Evolutionary conservation across 2,888 invertebrate genomes (phyloP).

Genomic region (Oscheius sp.): DNA sequence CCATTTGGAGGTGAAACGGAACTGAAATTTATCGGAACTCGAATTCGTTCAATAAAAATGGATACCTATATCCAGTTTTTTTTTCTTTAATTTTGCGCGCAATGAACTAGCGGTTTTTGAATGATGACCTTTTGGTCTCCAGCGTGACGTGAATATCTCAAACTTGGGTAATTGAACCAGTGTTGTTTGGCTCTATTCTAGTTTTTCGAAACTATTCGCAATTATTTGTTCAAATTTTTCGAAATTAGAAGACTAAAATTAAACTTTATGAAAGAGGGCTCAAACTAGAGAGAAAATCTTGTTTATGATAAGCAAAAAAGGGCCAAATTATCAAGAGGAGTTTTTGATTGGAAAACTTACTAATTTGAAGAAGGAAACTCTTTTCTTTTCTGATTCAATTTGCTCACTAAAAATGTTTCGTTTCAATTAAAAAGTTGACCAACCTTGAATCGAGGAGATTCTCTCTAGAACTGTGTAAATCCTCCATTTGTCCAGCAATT

Average conservation of each 20-base stretch:
- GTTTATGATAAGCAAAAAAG: too few species aligned
- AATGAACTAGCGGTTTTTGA: too few species aligned
- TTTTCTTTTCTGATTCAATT: not conserved
- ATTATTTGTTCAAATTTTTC: not conserved
- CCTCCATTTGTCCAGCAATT: not conserved
- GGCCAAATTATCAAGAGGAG: too few species aligned
- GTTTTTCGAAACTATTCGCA: not conserved
- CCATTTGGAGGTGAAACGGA: not conserved
- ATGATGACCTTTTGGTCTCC: too few species aligned
- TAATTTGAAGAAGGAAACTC: constrained; percentile 4
- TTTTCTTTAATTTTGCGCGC: not conserved
- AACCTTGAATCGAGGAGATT: not conserved
- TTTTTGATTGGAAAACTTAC: not conserved
- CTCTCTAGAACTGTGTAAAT: constrained; percentile 4
- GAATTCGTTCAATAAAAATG: too few species aligned
- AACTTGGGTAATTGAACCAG: not conserved
- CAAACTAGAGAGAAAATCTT: not conserved
- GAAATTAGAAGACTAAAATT: not conserved
- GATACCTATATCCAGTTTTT: not conserved
- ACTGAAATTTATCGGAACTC: not conserved
- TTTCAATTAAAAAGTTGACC: not conserved
- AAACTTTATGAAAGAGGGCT: not conserved
- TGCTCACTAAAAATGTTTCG: not conserved
- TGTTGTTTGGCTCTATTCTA: not conserved
- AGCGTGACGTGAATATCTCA: too few species aligned